Conservation (phyloP, 1,140 invertebrate species). For the Brachionus sp. region DNA sequence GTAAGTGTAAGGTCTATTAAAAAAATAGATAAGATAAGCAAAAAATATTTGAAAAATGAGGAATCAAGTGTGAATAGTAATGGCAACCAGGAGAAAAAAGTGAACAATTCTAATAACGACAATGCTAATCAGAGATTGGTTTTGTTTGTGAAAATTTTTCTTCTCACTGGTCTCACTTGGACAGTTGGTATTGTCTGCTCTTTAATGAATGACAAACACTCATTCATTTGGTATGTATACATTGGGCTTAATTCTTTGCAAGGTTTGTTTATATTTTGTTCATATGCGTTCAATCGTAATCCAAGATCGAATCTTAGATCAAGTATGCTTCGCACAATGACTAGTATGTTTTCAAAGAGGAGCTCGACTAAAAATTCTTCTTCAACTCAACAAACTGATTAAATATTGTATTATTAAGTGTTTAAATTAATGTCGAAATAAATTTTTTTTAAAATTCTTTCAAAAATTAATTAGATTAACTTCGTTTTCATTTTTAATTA, state of each 20-base stretch:
- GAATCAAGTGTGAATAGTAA: too few species aligned
- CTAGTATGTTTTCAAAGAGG: neutral
- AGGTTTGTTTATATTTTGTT: conserved; percentile 3
- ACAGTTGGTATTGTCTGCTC: conserved; percentile 20
- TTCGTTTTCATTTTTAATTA: too few species aligned
- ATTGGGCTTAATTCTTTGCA: conserved; percentile 26
- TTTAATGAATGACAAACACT: neutral
- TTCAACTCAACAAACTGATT: neutral
- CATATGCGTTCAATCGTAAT: neutral
- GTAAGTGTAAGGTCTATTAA: neutral
- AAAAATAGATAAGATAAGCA: neutral
- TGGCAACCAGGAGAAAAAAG: neutral
- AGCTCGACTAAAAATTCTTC: neutral
- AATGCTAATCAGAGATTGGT: neutral
- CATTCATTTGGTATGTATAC: neutral
- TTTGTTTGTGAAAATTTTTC: conserved; percentile 2
- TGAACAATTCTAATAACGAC: neutral
- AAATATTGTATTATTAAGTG: too few species aligned
- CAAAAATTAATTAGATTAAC: neutral
- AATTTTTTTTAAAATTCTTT: too few species aligned
- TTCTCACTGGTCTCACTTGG: conserved; percentile 17
- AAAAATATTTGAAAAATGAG: neutral
- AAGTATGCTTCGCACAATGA: neutral
- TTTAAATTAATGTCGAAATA: too few species aligned
- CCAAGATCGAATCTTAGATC: neutral